A percentile compares a stretch with the other conserved stretches of the same genome.
These are phyloP conservation scores for Himalopsyche phryganea DNA, from an alignment of 1,140 invertebrate species.

Conservation along the genomic window DNA sequence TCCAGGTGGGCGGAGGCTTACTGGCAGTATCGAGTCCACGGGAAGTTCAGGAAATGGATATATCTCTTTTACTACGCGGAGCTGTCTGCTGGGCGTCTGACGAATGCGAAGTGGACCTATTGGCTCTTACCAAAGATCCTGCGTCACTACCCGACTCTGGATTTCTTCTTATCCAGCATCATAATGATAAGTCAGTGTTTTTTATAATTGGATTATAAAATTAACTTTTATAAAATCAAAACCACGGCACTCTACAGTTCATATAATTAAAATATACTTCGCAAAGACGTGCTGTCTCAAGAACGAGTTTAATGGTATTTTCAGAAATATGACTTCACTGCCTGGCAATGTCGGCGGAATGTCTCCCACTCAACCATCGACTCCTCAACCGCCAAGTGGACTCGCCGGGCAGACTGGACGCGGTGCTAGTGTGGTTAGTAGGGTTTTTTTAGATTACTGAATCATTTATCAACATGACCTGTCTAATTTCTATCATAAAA, in stretches of 20 bases:
- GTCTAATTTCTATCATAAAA: too few species aligned
- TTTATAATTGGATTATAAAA: too few species aligned
- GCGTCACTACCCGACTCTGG: slow-evolving; percentile 72
- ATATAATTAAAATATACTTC: too few species aligned
- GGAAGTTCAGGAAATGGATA: slow-evolving; percentile 97
- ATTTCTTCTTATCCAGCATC: slow-evolving; percentile 91
- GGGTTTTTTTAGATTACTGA: too few species aligned
- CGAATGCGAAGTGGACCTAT: slow-evolving; percentile 93
- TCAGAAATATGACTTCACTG: slow-evolving; percentile 21
- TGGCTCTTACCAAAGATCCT: slow-evolving; percentile 77
- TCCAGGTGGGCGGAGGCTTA: slow-evolving; percentile 43
- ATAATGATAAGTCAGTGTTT: slow-evolving; percentile 58
- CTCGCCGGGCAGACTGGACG: slow-evolving; percentile 81
- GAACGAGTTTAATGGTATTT: too few species aligned
- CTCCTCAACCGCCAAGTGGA: slow-evolving; percentile 57
- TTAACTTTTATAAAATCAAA: not conserved
- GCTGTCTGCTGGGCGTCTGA: slow-evolving; percentile 90
- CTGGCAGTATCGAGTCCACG: slow-evolving; percentile 91
- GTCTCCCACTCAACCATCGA: slow-evolving; percentile 52
- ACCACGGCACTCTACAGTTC: too few species aligned
- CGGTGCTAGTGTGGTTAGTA: slow-evolving; percentile 81
- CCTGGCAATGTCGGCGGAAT: slow-evolving; percentile 25
- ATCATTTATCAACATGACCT: too few species aligned
- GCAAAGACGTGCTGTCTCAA: too few species aligned
- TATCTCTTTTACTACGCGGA: slow-evolving; percentile 80